A percentile compares a stretch with the other conserved stretches of the same genome.
Conservation (phyloP, 64 coral and sea anemone genomes). For the Pocillopora damicornis region DNA sequence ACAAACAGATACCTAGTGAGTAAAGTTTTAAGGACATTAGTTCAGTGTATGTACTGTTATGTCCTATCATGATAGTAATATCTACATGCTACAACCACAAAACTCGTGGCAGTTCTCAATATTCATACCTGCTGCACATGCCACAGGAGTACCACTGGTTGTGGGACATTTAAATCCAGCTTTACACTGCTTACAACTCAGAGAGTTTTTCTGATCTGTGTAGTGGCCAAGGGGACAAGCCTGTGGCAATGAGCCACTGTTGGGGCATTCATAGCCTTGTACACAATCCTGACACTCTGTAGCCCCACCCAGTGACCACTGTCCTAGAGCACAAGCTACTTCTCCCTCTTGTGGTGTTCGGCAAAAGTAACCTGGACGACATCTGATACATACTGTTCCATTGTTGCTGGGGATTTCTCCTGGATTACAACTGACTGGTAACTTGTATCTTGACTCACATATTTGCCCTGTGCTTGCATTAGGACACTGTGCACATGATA, state of each 20-base stretch:
- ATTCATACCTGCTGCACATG: conserved; percentile 56
- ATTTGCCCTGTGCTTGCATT: conserved; percentile 90
- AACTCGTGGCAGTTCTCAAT: not conserved
- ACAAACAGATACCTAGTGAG: no score
- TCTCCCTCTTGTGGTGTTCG: conserved; percentile 57
- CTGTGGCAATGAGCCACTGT: conserved; percentile 36
- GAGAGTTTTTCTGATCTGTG: conserved; percentile 36
- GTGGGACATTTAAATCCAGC: conserved; percentile 75
- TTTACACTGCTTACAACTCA: conserved; percentile 50
- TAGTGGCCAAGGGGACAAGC: conserved; percentile 64
- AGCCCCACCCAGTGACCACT: conserved; percentile 69
- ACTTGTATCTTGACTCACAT: conserved; percentile 62
- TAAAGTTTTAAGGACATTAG: no score
- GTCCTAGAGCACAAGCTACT: conserved; percentile 50
- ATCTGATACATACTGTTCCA: conserved; percentile 70
- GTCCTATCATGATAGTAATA: not conserved
- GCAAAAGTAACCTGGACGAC: conserved; percentile 80
- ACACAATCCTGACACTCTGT: conserved; percentile 80
- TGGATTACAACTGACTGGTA: conserved; percentile 57
- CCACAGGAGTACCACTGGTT: conserved; percentile 21
- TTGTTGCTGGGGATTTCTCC: conserved; percentile 73
- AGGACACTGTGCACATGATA: conserved; percentile 77
- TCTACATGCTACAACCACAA: not conserved
- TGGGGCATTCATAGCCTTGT: conserved; percentile 53
- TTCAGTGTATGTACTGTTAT: not conserved